Evolutionary conservation across 2,888 invertebrate genomes (phyloP).

Genomic region (Autographa pulchrina): DNA sequence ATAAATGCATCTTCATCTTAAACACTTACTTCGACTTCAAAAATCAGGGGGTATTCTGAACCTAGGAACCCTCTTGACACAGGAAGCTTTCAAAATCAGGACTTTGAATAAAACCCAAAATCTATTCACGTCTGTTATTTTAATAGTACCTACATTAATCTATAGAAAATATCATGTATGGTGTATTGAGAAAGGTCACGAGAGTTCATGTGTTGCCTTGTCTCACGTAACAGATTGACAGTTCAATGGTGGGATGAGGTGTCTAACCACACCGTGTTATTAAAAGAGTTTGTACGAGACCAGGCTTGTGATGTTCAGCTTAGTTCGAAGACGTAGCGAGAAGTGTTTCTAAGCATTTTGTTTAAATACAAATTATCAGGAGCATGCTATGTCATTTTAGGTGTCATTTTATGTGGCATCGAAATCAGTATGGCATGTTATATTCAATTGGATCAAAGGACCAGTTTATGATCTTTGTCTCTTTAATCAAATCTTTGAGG

Average conservation of each 20-base stretch:
- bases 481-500: background rate
- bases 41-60: no score
- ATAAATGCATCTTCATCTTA: no score
- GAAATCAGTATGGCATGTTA: no score
- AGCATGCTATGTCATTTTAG: no score
- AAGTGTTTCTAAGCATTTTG: no score
- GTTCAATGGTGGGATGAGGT: constrained; percentile 10
- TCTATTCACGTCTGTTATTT: constrained; percentile 27
- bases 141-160: constrained; percentile 17
- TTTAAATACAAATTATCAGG: no score
- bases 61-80: background rate
- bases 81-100: no score
- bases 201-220: constrained; percentile 27
- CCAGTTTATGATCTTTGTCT: background rate
- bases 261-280: constrained; percentile 10
- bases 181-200: constrained; percentile 33
- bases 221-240: constrained; percentile 17
- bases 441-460: background rate
- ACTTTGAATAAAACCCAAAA: constrained; percentile 23
- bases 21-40: no score
- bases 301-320: background rate
- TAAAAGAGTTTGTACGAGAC: constrained; percentile 2
- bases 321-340: background rate
- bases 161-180: constrained; percentile 6
- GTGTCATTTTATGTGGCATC: no score